Evolutionary conservation across 2,888 invertebrate genomes (phyloP).

Genomic region (Platycheirus albimanus): DNA sequence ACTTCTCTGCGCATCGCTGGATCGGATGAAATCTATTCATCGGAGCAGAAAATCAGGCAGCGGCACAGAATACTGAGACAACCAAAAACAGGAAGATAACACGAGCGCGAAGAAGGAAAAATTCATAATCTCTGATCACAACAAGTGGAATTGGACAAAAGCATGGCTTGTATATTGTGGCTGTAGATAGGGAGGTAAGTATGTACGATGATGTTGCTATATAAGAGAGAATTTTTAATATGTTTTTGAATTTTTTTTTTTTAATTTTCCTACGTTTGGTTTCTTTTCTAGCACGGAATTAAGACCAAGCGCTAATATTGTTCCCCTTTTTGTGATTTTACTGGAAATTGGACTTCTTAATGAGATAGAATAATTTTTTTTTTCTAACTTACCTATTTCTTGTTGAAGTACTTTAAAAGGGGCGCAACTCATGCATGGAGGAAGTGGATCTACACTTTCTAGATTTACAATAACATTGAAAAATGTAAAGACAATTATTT

Average conservation of each 20-base stretch:
- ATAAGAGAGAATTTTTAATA: constrained; percentile 67
- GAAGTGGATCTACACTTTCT: constrained; percentile 39
- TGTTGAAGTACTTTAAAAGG: constrained; percentile 39
- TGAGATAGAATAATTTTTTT: constrained; percentile 56
- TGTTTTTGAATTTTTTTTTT: constrained; percentile 26
- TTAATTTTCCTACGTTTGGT: constrained; percentile 49
- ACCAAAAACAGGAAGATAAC: constrained; percentile 45
- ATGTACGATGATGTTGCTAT: too few relatives aligned
- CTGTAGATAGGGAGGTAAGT: too few relatives aligned
- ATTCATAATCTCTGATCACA: constrained; percentile 72
- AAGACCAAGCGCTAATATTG: constrained; percentile 56
- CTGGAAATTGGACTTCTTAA: constrained; percentile 73
- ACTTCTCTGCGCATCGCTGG: constrained; percentile 72
- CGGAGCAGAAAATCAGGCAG: constrained; percentile 82
- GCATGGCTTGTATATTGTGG: constrained; percentile 19
- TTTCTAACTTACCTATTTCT: constrained; percentile 15
- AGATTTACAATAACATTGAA: constrained; percentile 3
- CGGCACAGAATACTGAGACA: constrained; percentile 45
- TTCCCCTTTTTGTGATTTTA: constrained; percentile 57
- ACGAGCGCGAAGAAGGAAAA: constrained; percentile 47
- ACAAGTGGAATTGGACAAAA: constrained; percentile 71
- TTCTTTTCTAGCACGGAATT: constrained; percentile 65
- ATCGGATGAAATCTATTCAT: constrained; percentile 76
- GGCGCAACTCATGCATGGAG: constrained; percentile 49
- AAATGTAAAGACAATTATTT: too few relatives aligned